Percentiles rank a stretch among this genome's conserved stretches.
Conservation (phyloP, 2,113 vertebrate species). For the Forbesichthys papilliferus region DNA sequence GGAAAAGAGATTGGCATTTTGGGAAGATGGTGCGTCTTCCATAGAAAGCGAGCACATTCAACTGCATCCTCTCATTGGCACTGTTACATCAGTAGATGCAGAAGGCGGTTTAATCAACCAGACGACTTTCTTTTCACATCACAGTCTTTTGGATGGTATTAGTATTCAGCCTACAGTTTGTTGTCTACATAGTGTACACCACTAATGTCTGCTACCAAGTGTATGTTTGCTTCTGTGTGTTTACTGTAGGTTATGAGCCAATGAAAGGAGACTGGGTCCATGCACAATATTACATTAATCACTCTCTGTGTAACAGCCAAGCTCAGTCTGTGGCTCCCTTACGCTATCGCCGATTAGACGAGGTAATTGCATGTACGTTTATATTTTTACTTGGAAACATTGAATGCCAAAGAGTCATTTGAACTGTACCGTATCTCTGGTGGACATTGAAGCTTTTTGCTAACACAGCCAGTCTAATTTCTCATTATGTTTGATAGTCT, state of each 20-base stretch:
- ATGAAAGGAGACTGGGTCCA: conserved; percentile 93
- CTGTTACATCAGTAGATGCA: conserved; percentile 79
- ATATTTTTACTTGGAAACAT: no score
- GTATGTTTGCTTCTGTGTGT: conserved; percentile 5
- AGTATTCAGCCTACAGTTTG: background rate
- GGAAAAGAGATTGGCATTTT: conserved; percentile 70
- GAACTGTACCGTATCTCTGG: no score
- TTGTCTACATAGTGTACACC: background rate
- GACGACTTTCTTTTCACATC: conserved; percentile 83
- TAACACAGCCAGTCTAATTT: no score
- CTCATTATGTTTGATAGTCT: no score
- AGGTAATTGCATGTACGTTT: conserved; percentile 67
- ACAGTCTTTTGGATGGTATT: conserved; percentile 83
- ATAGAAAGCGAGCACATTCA: conserved; percentile 53
- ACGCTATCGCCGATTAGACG: conserved; percentile 84
- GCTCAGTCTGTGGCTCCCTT: conserved; percentile 85
- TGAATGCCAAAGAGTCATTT: no score
- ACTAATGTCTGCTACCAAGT: background rate
- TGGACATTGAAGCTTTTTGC: no score
- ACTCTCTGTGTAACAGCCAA: conserved; percentile 80
- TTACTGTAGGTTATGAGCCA: conserved; percentile 81
- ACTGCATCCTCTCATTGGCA: conserved; percentile 83
- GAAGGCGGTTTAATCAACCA: conserved; percentile 85
- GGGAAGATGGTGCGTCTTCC: conserved; percentile 69
- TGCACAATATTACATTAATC: conserved; percentile 85